A percentile compares a stretch with the other conserved stretches of the same genome.
These are phyloP conservation scores for Xestia ashworthii DNA, from an alignment of 2,888 invertebrate species.

Conservation along the genomic window DNA sequence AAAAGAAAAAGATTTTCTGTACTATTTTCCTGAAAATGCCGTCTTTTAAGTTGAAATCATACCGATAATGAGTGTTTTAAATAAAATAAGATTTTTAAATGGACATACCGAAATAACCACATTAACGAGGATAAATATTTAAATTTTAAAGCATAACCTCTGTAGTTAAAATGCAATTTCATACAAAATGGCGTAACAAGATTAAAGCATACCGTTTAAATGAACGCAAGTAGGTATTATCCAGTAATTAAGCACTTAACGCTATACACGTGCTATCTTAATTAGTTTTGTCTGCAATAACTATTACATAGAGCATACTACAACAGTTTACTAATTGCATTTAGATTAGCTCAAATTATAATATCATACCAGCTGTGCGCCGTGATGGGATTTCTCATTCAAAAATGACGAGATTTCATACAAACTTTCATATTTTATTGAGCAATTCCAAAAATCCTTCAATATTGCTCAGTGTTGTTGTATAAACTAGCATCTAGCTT, in stretches of 20 bases:
- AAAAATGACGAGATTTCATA: background rate
- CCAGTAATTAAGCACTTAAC: conserved; percentile 29
- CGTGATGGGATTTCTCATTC: background rate
- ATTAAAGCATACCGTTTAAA: conserved; percentile 16
- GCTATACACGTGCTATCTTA: conserved; percentile 15
- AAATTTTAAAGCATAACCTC: background rate
- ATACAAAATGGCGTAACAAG: conserved; percentile 1
- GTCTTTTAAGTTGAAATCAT: background rate
- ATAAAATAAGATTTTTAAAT: background rate
- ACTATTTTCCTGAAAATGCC: background rate
- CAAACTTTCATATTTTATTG: background rate
- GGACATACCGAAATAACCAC: background rate
- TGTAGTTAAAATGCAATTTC: conserved; percentile 10
- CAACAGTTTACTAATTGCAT: background rate
- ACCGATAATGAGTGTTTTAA: background rate
- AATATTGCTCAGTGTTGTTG: no score
- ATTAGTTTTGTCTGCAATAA: conserved; percentile 26
- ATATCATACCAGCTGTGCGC: background rate
- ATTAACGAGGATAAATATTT: background rate
- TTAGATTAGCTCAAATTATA: conserved; percentile 13
- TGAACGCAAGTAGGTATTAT: conserved; percentile 34
- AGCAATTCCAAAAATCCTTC: no score
- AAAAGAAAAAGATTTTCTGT: no score
- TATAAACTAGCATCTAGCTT: no score
- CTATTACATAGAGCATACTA: background rate